Evolutionary conservation across 2,888 invertebrate species (phyloP).

Genomic region (Lochmaea capreae): DNA sequence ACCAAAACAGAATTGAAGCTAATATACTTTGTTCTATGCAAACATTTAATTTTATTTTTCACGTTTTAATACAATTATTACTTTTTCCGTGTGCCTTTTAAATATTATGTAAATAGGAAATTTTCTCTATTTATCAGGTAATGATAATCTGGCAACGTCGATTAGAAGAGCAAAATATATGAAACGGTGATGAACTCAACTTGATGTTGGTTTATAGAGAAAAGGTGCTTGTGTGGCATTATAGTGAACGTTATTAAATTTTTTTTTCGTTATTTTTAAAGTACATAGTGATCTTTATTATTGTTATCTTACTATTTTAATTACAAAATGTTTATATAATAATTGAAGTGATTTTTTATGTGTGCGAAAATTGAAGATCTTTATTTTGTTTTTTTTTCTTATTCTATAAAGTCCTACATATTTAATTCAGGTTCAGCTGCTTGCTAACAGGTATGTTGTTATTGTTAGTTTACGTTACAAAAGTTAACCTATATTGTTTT

Average conservation of each 20-base stretch:
- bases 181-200: not conserved
- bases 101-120: no score
- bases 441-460: not conserved
- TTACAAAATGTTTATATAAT: not conserved
- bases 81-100: no score
- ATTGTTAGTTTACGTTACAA: not conserved
- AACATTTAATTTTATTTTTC: no score
- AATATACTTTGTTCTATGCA: no score
- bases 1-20: no score
- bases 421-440: not conserved
- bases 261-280: not conserved
- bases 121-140: not conserved
- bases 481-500: not conserved
- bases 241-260: conserved; percentile 10
- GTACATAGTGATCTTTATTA: conserved; percentile 1
- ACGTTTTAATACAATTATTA: no score
- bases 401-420: not conserved
- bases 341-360: not conserved
- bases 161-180: not conserved
- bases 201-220: not conserved
- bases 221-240: conserved; percentile 33
- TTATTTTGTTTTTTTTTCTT: not conserved
- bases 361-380: not conserved
- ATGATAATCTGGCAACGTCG: conserved; percentile 6
- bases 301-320: not conserved